A percentile compares a stretch with the other conserved stretches of the same genome.
Evolutionary conservation across 2,113 vertebrate genomes (phyloP).

Genomic region (Peucedramus taeniatus): DNA sequence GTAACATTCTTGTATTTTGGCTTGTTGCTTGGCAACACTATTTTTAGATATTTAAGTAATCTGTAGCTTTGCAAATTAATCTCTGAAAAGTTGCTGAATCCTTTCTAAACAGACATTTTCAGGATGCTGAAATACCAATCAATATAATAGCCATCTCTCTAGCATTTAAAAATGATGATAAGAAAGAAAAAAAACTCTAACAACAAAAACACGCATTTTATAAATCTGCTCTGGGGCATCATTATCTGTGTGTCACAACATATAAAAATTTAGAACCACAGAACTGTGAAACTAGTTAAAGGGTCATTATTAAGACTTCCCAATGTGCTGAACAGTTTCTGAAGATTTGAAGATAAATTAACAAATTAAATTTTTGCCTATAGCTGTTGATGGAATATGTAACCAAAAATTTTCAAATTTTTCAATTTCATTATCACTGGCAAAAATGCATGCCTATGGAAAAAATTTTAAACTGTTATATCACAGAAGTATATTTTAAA

Average conservation of each 20-base stretch:
- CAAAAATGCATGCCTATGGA: neutral
- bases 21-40: constrained; percentile 46
- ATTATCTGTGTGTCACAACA: neutral
- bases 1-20: constrained; percentile 35
- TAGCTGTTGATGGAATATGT: neutral
- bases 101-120: constrained; percentile 19
- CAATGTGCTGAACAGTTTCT: neutral
- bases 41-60: constrained; percentile 50
- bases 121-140: constrained; percentile 15
- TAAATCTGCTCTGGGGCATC: neutral
- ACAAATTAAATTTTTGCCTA: neutral
- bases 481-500: neutral
- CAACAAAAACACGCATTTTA: neutral
- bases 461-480: neutral
- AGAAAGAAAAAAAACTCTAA: neutral
- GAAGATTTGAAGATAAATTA: neutral
- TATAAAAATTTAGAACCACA: constrained; percentile 10
- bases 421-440: neutral
- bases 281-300: neutral
- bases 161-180: constrained; percentile 20
- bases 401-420: neutral
- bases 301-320: neutral
- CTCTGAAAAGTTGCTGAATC: constrained; percentile 6
- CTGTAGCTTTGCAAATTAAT: constrained; percentile 54
- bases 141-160: neutral